Evolutionary conservation across 1,140 invertebrate genomes (phyloP).

Genomic region (Eciton burchellii): DNA sequence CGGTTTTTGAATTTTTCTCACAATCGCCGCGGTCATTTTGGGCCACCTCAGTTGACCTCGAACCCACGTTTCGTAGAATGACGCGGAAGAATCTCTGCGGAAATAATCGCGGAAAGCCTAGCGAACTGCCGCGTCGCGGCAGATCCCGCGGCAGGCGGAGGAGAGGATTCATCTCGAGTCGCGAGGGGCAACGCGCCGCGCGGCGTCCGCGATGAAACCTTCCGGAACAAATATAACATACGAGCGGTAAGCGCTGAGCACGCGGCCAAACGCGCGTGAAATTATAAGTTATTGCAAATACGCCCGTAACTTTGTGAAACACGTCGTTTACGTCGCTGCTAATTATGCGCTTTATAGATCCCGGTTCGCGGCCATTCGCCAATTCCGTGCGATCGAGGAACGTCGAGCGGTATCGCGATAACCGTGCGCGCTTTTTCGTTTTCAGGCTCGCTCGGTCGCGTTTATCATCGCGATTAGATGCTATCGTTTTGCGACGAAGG

Average conservation of each 20-base stretch:
- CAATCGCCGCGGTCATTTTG: background rate
- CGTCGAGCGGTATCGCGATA: conserved; percentile 16
- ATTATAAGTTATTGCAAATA: conserved; percentile 59
- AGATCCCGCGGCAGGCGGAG: conserved; percentile 18
- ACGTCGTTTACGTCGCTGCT: conserved; percentile 48
- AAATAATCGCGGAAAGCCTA: too few relatives aligned
- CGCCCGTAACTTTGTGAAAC: conserved; percentile 41
- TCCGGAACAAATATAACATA: conserved; percentile 36
- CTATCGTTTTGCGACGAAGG: background rate
- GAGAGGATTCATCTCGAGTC: too few relatives aligned
- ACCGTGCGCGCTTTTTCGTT: background rate
- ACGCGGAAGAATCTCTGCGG: too few relatives aligned
- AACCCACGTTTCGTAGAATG: too few relatives aligned
- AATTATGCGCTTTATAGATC: conserved; percentile 48
- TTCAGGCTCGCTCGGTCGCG: conserved; percentile 4
- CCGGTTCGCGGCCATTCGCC: conserved; percentile 21
- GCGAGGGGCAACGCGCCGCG: background rate
- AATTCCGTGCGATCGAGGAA: conserved; percentile 22
- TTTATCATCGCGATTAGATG: background rate
- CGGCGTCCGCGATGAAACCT: conserved; percentile 23
- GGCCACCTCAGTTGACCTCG: too few relatives aligned
- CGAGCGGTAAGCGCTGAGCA: conserved; percentile 35
- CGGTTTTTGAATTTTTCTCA: background rate
- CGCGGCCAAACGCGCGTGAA: conserved; percentile 52
- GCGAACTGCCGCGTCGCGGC: too few relatives aligned